Conservation (phyloP, 2,113 vertebrate genomes). For the Neodontobutis hainanensis region DNA sequence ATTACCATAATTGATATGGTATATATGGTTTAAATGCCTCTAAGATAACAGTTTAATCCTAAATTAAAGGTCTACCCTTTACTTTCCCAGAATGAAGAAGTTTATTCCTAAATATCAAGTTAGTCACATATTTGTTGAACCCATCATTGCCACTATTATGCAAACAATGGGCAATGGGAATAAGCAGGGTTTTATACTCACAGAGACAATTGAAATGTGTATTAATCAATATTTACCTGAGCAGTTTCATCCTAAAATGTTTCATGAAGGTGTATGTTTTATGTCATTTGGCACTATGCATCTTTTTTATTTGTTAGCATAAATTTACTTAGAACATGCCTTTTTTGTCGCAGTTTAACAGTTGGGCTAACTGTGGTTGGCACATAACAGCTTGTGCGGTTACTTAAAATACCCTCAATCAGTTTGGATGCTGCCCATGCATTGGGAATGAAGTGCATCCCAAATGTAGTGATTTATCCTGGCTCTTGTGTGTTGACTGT, state of each 20-base stretch:
- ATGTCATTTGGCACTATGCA: no score
- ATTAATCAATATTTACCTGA: no score
- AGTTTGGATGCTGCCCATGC: constrained; percentile 42
- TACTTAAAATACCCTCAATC: constrained; percentile 33
- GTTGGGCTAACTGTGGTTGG: not conserved
- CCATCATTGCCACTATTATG: not conserved
- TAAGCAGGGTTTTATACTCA: no score
- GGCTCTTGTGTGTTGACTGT: constrained; percentile 43
- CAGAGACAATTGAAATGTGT: no score
- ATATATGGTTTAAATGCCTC: not conserved
- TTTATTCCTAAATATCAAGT: not conserved
- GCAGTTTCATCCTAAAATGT: no score
- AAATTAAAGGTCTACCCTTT: not conserved
- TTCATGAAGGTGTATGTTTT: no score
- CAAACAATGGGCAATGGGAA: not conserved
- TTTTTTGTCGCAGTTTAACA: constrained; percentile 16
- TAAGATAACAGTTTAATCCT: not conserved
- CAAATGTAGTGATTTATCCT: constrained; percentile 40
- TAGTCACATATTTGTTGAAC: not conserved
- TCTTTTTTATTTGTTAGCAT: constrained; percentile 10
- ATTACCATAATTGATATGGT: no score
- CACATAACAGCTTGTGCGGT: constrained; percentile 39
- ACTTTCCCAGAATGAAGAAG: not conserved
- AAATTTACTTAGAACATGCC: constrained; percentile 9
- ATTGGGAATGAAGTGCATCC: constrained; percentile 38